Evolutionary conservation across 1,140 invertebrate species (phyloP), one percentile per base, ranked within the genome.

Genomic region (Apis dorsata): DNA sequence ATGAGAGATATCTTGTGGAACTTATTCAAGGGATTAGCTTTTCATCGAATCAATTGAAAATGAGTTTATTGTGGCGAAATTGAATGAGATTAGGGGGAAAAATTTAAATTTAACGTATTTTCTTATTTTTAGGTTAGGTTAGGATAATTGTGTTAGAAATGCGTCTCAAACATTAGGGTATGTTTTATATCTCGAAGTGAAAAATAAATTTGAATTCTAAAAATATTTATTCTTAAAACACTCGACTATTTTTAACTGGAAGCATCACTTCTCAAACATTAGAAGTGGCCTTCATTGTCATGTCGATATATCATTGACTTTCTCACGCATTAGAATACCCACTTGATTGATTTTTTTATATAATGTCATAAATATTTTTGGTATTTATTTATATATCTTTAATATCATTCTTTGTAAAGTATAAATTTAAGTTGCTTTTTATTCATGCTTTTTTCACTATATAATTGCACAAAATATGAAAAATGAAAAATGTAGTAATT

Each of bases 241-340:
- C n/a, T 55, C n/a, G 17, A 13, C 17, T 69, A 69, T 69, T 69
- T 69, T 51, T 68, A 68, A 8, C 66, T 49, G 12, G 3, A 69
- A 69, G 68, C 44, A 24, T 11, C 44, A 15, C 21, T 15, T 51
- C 21, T n/a, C 13, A 70, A 24, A 51, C 24, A 21, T 70, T 70
- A 12, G 13, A 51, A 70, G 49, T 49, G 49, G 19, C 49, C 49
- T 70, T 51, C n/a, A 24, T 70, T 53, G 44, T 12, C 12, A 49
- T 21, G 49, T 53, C 68, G 68, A 70, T 53, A n/a, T 51, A 51
- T 51, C 68, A 70, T 70, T 70, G 68, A 70, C 24, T 53, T 53
- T 70, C 13, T 53, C 49, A 24, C 49, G n/a, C 44, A 51, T 51
- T 70, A 24, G 49, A 70, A 13, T 21, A 69, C 49, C 21, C n/a